These are phyloP conservation scores for Gonatopus flavifemur DNA, from an alignment of 1,140 invertebrate species.

Conservation along the genomic window DNA sequence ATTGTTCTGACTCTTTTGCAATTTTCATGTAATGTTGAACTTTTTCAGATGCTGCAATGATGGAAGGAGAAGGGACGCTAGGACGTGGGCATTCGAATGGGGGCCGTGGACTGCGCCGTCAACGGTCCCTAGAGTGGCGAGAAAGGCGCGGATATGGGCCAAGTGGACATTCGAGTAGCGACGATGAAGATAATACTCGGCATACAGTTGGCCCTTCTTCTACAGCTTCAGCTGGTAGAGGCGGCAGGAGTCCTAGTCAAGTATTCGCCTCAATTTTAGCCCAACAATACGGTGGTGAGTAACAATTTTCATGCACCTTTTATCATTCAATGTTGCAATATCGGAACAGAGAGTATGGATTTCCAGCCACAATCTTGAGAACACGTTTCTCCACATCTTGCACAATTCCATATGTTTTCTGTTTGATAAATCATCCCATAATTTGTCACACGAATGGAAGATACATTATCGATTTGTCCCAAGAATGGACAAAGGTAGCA, in stretches of 20 bases:
- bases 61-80: constrained; percentile 54
- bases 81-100: constrained; percentile 50
- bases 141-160: constrained; percentile 62
- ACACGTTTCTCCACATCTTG: no score
- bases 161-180: constrained; percentile 60
- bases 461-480: constrained; percentile 27
- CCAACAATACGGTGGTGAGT: constrained; percentile 52
- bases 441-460: neutral
- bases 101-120: constrained; percentile 59
- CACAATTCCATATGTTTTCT: no score
- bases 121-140: constrained; percentile 65
- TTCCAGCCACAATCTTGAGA: no score
- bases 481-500: constrained; percentile 21
- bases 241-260: constrained; percentile 62
- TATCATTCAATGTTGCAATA: no score
- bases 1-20: neutral
- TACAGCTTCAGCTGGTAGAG: constrained; percentile 43
- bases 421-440: no score
- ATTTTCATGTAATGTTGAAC: no score
- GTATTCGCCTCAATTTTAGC: constrained; percentile 66
- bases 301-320: no score
- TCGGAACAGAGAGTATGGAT: no score
- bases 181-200: constrained; percentile 63
- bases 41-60: constrained; percentile 56
- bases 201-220: constrained; percentile 46